Base-by-base conservation (phyloP, 2,888 invertebrate species). In the Myopa testacea region DNA sequence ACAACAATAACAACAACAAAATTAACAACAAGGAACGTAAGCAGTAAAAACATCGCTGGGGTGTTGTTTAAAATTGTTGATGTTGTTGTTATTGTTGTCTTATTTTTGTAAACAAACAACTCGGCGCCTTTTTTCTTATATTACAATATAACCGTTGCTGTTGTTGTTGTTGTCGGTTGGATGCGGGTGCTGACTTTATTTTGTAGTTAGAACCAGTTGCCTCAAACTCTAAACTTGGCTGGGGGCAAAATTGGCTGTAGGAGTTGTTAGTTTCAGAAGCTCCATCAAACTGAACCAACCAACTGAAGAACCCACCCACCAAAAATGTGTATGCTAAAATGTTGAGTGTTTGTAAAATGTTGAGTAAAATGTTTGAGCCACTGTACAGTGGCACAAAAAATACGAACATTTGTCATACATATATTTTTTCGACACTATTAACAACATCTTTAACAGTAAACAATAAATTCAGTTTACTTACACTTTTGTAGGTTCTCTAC, bases 51-150 rank as follows among this genome's bases (percentile, higher is more conserved):
- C 81, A 83, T 80, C 80, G 80, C 70, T 52, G 71, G 75, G 72
- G 68, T 75, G 80, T 78, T 78, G 80, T 77, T 77, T 60, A 62
- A 38, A 70, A 74, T 69, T 67, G 55, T 58, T 63, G 55, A 73
- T 75, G 14, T 75, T 75, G 60, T 77, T 78, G 50, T 75, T 80
- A 45, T 45, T 55, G 68, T 69, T 72, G 5, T 63, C 8, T 58
- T 62, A 69, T 80, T 82, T 82, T 82, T 81, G 81, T 82, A 82
- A 81, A 81, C 82, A 82, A 82, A 82, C 78, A 81, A 79, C 68
- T 75, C 55, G 50, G 77, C 69, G 16, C 65, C 77, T 78, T 79
- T 70, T 75, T 75, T 34, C 55, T 75, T 52, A 14, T 72, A 38
- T 72, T 60, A 37, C 14, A 58, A 19, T 45, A 37, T 37, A 40